phyloP scores from a whole-genome alignment of 2,888 invertebrate genomes.

The Cheilosia soror region DNA sequence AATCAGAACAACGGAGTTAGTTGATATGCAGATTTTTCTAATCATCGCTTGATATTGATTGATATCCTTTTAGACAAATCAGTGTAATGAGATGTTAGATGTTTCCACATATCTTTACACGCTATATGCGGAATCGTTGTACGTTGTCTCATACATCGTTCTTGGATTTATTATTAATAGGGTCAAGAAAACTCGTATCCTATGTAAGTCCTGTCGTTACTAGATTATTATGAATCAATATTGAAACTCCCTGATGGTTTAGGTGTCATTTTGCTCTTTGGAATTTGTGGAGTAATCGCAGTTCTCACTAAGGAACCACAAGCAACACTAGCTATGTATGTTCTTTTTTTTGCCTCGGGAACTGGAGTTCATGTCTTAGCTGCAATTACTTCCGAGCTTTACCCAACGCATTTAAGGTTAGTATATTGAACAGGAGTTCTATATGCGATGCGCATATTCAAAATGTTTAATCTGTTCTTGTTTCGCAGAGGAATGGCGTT shows the following conservation, averaged over 20 bases:
- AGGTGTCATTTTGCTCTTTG: conserved; percentile 77
- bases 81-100: conserved; percentile 78
- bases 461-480: not conserved
- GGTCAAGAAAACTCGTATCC: conserved; percentile 78
- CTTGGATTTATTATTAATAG: conserved; percentile 79
- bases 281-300: conserved; percentile 76
- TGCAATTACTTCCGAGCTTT: conserved; percentile 80
- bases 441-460: too few relatives aligned
- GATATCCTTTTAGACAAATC: conserved; percentile 56
- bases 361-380: conserved; percentile 78
- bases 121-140: conserved; percentile 78
- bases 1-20: conserved; percentile 67
- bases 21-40: not conserved
- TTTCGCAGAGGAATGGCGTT: conserved; percentile 84
- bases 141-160: conserved; percentile 77
- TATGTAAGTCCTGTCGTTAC: conserved; percentile 77
- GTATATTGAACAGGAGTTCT: too few relatives aligned
- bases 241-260: conserved; percentile 19
- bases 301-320: conserved; percentile 76
- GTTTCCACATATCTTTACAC: conserved; percentile 78
- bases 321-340: conserved; percentile 76
- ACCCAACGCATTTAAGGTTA: conserved; percentile 81
- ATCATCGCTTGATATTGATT: not conserved
- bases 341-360: conserved; percentile 77
- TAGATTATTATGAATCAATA: not conserved